Evolutionary conservation across 2,888 invertebrate genomes (phyloP).

Genomic region (Choreutis nemorana): DNA sequence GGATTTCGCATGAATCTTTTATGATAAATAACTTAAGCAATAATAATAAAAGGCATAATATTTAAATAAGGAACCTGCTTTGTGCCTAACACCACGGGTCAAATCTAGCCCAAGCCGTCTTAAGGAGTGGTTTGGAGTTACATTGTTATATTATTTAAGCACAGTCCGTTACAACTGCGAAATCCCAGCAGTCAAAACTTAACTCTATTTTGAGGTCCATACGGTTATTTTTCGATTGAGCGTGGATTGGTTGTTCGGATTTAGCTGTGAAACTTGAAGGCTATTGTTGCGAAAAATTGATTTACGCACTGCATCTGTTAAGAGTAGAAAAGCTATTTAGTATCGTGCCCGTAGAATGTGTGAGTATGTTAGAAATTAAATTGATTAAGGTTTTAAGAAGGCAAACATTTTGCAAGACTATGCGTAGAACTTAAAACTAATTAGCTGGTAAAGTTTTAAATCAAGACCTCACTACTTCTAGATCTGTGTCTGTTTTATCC

Average conservation of each 20-base stretch:
- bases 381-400: too few species aligned
- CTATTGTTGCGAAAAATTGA: conserved; percentile 63
- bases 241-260: background rate
- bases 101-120: conserved; percentile 51
- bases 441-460: too few species aligned
- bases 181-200: background rate
- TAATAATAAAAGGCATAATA: background rate
- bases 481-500: too few species aligned
- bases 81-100: conserved; percentile 33
- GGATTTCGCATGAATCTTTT: too few species aligned
- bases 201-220: background rate
- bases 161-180: conserved; percentile 16
- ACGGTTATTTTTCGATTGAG: background rate
- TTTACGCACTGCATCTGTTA: conserved; percentile 58
- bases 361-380: too few species aligned
- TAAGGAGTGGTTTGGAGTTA: conserved; percentile 46
- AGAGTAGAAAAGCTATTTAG: too few species aligned
- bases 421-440: too few species aligned
- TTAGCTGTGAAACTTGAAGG: conserved; percentile 2
- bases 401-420: too few species aligned
- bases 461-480: too few species aligned
- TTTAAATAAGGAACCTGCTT: conserved; percentile 17
- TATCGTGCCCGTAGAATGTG: too few species aligned
- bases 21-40: background rate
- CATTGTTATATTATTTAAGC: conserved; percentile 45